Conservation (phyloP, 2,113 vertebrate genomes). For the Antennarius striatus region DNA sequence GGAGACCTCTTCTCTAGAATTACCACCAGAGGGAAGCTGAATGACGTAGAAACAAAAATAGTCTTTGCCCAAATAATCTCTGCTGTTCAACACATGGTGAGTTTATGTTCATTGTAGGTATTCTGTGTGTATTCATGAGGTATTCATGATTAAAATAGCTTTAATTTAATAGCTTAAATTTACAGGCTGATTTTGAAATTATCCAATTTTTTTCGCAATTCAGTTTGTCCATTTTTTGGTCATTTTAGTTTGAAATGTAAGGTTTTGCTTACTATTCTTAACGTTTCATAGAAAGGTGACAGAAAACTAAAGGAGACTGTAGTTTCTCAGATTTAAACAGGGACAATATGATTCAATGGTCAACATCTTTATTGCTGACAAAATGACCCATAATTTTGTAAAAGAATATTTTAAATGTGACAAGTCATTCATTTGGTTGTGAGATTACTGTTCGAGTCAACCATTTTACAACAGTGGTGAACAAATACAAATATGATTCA, state of each 20-base stretch:
- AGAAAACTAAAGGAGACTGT: background rate
- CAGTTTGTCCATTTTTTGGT: no score
- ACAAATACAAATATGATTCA: background rate
- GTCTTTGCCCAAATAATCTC: conserved; percentile 80
- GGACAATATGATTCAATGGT: background rate
- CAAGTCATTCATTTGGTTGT: no score
- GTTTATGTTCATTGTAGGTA: conserved; percentile 11
- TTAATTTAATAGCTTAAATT: no score
- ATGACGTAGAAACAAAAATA: conserved; percentile 76
- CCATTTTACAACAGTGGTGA: background rate
- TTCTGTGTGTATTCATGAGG: no score
- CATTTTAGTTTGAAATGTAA: no score
- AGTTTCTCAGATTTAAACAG: background rate
- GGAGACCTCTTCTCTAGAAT: conserved; percentile 81
- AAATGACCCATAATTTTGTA: background rate
- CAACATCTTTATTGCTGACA: background rate
- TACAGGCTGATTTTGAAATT: no score
- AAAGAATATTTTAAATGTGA: background rate
- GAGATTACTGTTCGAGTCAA: no score
- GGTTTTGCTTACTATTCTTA: no score
- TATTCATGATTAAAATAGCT: no score
- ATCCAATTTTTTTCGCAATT: no score
- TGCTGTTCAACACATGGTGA: conserved; percentile 83
- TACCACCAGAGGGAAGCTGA: conserved; percentile 75
- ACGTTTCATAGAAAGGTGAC: background rate